Evolutionary conservation across 1,140 invertebrate species (phyloP).

Genomic region (Aphaenogaster ashmeadi): DNA sequence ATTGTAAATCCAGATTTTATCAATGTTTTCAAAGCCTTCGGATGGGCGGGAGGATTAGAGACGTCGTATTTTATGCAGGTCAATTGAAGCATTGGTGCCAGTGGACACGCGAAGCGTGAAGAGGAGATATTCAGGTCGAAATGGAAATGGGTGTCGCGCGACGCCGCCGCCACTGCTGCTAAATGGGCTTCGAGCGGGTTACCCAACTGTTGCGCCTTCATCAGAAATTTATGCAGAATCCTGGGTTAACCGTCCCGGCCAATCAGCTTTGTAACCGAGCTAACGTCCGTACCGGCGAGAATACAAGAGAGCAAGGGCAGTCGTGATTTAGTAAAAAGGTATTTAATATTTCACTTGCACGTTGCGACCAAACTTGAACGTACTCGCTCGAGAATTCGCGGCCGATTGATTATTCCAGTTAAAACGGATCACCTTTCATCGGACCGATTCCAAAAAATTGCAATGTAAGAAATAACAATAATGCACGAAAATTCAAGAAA

Average conservation of each 20-base stretch:
- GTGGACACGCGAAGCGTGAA: slow-evolving; percentile 71
- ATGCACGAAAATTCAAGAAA: background rate
- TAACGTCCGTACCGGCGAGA: slow-evolving; percentile 71
- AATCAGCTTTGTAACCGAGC: slow-evolving; percentile 81
- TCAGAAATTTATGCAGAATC: slow-evolving; percentile 83
- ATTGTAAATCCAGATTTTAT: slow-evolving; percentile 44
- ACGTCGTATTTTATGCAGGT: slow-evolving; percentile 67
- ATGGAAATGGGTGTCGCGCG: slow-evolving; percentile 72
- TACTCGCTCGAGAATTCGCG: background rate
- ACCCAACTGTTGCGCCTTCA: slow-evolving; percentile 84
- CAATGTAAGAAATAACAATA: background rate
- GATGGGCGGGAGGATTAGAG: slow-evolving; percentile 55
- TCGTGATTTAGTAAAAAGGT: slow-evolving; percentile 80
- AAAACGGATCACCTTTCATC: background rate
- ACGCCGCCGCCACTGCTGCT: slow-evolving; percentile 68
- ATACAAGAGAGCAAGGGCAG: slow-evolving; percentile 54
- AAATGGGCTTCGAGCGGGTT: slow-evolving; percentile 77
- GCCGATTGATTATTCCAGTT: background rate
- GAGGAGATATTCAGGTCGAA: slow-evolving; percentile 73
- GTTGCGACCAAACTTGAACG: slow-evolving; percentile 3
- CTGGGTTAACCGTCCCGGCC: slow-evolving; percentile 79
- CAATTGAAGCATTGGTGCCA: slow-evolving; percentile 64
- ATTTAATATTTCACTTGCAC: slow-evolving; percentile 78
- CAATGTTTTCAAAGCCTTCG: slow-evolving; percentile 45
- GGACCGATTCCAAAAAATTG: background rate